phyloP scores from a whole-genome alignment of 2,888 invertebrate species.

The Disparrhopalites patrizii region DNA sequence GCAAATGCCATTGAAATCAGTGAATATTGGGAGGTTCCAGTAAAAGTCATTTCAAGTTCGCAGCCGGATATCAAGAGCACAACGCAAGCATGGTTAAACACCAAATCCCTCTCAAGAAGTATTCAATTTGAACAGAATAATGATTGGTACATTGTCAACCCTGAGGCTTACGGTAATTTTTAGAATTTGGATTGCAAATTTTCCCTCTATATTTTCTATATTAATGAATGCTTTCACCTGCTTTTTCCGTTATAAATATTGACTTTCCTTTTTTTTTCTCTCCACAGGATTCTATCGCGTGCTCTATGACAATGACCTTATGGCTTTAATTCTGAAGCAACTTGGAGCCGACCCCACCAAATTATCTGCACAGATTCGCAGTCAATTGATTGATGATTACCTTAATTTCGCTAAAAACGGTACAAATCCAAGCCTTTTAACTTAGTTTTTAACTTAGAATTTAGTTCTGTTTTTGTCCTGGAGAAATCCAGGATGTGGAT shows the following conservation, averaged over 20 bases:
- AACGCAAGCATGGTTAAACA: conserved; percentile 33
- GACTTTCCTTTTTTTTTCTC: background rate
- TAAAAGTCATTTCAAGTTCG: conserved; percentile 24
- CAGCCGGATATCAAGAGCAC: conserved; percentile 17
- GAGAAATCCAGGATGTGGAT: no score
- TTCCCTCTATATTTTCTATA: no score
- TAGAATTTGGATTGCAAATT: no score
- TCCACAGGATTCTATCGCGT: conserved; percentile 41
- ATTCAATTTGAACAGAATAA: background rate
- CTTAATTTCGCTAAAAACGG: conserved; percentile 40
- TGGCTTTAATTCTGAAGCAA: conserved; percentile 30
- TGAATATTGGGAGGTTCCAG: conserved; percentile 30
- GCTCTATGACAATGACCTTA: conserved; percentile 23
- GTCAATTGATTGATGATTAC: conserved; percentile 44
- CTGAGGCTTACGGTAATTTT: no score
- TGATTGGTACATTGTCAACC: conserved; percentile 32
- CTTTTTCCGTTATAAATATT: background rate
- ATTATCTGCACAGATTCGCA: conserved; percentile 32
- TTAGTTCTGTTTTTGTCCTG: no score
- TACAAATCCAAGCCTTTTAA: no score
- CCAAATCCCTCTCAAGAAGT: conserved; percentile 3
- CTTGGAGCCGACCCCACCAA: conserved; percentile 26
- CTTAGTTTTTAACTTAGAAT: no score
- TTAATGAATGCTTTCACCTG: no score
- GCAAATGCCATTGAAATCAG: no score